Percentiles rank a stretch among this genome's conserved stretches.
Conservation (phyloP, 2,888 invertebrate species). For the Polyommatus icarus region DNA sequence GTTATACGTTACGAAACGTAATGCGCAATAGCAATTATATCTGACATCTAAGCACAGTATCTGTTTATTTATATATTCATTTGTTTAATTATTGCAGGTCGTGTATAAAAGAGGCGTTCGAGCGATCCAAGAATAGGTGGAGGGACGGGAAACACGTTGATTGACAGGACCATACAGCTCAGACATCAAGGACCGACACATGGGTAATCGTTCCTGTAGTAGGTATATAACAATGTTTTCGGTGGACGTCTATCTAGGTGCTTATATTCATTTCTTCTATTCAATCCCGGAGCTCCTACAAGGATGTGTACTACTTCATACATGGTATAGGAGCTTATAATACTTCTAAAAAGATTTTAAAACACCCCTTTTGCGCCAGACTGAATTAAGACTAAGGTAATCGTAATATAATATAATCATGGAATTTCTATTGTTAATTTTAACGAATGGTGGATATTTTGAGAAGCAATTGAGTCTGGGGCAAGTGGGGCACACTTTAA, state of each 20-base stretch:
- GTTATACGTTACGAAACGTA: too few species aligned
- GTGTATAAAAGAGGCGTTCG: slow-evolving; percentile 88
- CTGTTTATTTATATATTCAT: neutral
- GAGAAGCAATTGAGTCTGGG: neutral
- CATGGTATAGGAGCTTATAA: neutral
- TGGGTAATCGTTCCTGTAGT: neutral
- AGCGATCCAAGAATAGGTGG: slow-evolving; percentile 82
- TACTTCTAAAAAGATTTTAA: neutral
- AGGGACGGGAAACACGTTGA: slow-evolving; percentile 65
- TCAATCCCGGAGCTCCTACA: neutral
- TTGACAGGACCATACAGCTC: slow-evolving; percentile 48
- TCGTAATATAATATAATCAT: too few species aligned
- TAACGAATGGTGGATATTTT: neutral
- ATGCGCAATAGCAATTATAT: too few species aligned
- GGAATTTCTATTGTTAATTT: neutral
- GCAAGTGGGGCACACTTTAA: neutral
- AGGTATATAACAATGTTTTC: neutral
- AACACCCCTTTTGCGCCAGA: neutral
- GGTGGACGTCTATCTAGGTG: neutral
- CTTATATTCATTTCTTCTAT: neutral
- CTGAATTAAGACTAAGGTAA: neutral
- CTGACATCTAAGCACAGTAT: too few species aligned
- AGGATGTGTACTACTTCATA: neutral
- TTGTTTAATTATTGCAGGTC: slow-evolving; percentile 71
- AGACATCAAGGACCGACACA: slow-evolving; percentile 2